phyloP scores from a whole-genome alignment of 1,140 invertebrate species.

The Danaus plexippus region DNA sequence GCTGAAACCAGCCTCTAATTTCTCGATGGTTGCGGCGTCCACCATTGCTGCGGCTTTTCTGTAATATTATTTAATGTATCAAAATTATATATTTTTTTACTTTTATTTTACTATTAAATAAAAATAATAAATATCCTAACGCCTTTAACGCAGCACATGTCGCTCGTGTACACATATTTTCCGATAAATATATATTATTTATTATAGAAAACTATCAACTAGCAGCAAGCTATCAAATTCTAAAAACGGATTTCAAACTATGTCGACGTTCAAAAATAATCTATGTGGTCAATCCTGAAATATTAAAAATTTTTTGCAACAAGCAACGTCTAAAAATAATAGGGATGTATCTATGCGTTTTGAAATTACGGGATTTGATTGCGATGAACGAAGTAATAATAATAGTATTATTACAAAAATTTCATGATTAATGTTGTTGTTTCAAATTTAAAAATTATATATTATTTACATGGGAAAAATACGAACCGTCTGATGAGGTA shows the following conservation, averaged over 20 bases:
- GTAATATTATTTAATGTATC: slow-evolving; percentile 64
- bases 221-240: slow-evolving; percentile 1
- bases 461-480: slow-evolving; percentile 20
- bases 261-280: slow-evolving; percentile 14
- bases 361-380: slow-evolving; percentile 26
- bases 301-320: background rate
- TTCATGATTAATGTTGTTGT: no score
- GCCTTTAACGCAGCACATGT: slow-evolving; percentile 64
- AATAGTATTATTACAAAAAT: background rate
- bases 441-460: no score
- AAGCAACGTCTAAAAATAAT: slow-evolving; percentile 23
- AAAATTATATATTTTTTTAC: slow-evolving; percentile 9
- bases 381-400: slow-evolving; percentile 8
- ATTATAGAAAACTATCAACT: background rate
- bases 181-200: slow-evolving; percentile 13
- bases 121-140: slow-evolving; percentile 41
- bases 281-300: slow-evolving; percentile 5
- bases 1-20: slow-evolving; percentile 91
- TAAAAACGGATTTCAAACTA: slow-evolving; percentile 4
- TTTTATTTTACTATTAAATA: slow-evolving; percentile 4
- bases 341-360: slow-evolving; percentile 39
- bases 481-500: slow-evolving; percentile 70
- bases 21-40: slow-evolving; percentile 88
- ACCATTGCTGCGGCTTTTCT: slow-evolving; percentile 85
- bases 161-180: slow-evolving; percentile 63